Conservation (phyloP, 37 sponge, comb jelly and placozoan genomes). For the Diacarnus erythraeanus region DNA sequence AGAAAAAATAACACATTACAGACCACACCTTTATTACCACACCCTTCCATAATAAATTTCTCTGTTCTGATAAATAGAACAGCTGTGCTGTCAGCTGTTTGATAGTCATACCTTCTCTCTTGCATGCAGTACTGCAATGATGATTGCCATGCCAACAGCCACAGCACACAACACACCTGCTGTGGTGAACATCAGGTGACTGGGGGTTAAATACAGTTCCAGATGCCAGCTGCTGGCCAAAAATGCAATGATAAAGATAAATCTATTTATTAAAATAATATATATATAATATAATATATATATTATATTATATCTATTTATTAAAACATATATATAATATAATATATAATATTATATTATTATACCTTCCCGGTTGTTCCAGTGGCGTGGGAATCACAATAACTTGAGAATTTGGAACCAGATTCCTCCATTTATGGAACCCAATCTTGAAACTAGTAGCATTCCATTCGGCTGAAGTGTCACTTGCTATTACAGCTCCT, state of each 20-base stretch:
- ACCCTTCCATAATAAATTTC: no score
- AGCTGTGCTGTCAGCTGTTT: neutral
- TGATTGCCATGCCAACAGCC: constrained; percentile 25
- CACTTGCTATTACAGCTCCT: neutral
- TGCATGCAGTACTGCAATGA: constrained; percentile 54
- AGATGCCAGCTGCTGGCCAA: constrained; percentile 38
- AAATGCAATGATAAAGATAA: no score
- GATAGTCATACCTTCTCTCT: constrained; percentile 42
- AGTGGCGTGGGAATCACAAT: constrained; percentile 51
- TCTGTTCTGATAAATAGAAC: neutral
- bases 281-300: no score
- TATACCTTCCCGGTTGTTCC: constrained; percentile 32
- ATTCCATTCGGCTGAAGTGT: neutral
- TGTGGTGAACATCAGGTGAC: constrained; percentile 50
- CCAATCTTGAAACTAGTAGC: neutral
- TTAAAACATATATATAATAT: no score
- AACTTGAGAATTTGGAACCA: constrained; percentile 72
- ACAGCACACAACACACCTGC: constrained; percentile 46
- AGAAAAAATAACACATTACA: neutral
- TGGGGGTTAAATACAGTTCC: constrained; percentile 65
- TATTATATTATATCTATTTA: no score
- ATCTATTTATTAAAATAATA: no score
- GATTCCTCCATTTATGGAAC: constrained; percentile 16
- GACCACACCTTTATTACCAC: no score
- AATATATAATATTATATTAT: no score